Base-by-base conservation (phyloP, 2,113 vertebrate species). In the Platysternon megacephalum region DNA sequence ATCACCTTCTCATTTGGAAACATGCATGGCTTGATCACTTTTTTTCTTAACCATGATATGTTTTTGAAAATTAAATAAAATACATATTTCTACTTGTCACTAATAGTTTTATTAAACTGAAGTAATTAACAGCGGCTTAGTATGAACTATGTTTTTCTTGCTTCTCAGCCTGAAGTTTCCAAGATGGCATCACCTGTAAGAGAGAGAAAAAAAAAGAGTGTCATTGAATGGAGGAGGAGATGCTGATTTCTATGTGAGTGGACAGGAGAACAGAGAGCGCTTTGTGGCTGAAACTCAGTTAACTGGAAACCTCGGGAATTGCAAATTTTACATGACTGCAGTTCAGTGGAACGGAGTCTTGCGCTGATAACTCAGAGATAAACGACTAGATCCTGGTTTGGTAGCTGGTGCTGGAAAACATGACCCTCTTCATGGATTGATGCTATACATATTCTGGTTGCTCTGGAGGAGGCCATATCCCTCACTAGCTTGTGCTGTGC, bases 351-450 rank as follows among this genome's bases (percentile, higher is more conserved):
- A 65, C 90, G 87, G 93, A 95, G 79, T 56, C 96, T 96, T 97
- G 90, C 93, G 89, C 84, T 94, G 96, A 5, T 96, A 97, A 97
- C 93, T 97, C 88, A 90, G 85, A 79, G 56, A 51, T 82, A 55
- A 95, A 97, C 88, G 92, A 97, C 95, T 97, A 94, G 95, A 96
- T 98, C 95, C 95, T 97, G 96, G 51, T 94, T 93, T 97, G 79
- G 89, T 96, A 95, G 95, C 94, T 96, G 84, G 58, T 95, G 82
- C 78, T 96, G 74, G 16, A 96, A 97, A 97, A 97, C 87, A 92
- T 95, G 96, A 96, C 95, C 96, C 91, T 96, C 94, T 91, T 96
- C 95, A 96, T 89, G 96, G 96, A 95, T 91, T 96, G 94, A 95
- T 97, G 95, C 95, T 92, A 95, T 94, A 92, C 92, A 86, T 92